phyloP scores from a whole-genome alignment of 2,113 vertebrate genomes.

The Psammodynastes pulverulentus region DNA sequence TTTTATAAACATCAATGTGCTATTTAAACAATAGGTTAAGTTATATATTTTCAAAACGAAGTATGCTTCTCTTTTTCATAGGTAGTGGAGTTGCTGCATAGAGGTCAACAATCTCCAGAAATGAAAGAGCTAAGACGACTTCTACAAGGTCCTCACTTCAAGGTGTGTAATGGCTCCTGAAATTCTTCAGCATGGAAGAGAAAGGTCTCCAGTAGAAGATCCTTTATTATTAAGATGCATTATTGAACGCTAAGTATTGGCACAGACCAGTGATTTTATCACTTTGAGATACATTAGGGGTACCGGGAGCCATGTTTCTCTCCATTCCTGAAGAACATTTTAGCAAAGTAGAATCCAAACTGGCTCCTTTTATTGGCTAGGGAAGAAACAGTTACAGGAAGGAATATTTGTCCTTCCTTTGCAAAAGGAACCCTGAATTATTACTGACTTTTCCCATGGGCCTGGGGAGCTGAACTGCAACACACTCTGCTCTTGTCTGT shows the following conservation, averaged over 20 bases:
- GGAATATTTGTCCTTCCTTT: neutral
- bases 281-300: neutral
- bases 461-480: neutral
- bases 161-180: conserved; percentile 68
- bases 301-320: neutral
- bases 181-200: neutral
- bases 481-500: neutral
- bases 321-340: neutral
- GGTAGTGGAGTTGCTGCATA: conserved; percentile 66
- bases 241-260: neutral
- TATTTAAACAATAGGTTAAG: neutral
- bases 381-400: neutral
- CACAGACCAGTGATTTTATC: neutral
- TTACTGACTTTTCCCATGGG: neutral
- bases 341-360: neutral
- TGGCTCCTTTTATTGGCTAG: neutral
- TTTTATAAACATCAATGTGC: neutral
- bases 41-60: neutral
- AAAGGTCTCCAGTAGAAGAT: neutral
- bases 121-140: conserved; percentile 79
- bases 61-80: conserved; percentile 22
- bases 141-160: conserved; percentile 79
- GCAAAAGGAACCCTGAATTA: neutral
- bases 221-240: neutral
- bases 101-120: conserved; percentile 73